Conservation (phyloP, 1,140 invertebrate genomes). For the Drosophila leontia region DNA sequence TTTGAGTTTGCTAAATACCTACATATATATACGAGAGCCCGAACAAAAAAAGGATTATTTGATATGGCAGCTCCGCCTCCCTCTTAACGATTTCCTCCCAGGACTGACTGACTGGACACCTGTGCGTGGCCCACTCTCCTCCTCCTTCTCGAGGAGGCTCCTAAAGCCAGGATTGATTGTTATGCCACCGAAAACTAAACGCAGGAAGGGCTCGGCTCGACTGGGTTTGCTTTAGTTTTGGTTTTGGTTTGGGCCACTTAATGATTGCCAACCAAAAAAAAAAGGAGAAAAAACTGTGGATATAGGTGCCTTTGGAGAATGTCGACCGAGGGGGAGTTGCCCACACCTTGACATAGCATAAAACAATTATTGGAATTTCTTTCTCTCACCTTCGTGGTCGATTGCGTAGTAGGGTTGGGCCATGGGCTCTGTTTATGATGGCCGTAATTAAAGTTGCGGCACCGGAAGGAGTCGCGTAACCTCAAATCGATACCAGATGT, state of each 20-base stretch:
- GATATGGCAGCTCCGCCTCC: conserved; percentile 43
- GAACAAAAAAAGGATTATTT: conserved; percentile 75
- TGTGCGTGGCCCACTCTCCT: conserved; percentile 11
- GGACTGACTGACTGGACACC: conserved; percentile 29
- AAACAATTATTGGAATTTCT: conserved; percentile 58
- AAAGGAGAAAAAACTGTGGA: not conserved
- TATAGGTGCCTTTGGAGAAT: conserved; percentile 20
- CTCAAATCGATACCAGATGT: conserved; percentile 38
- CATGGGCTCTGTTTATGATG: conserved; percentile 36
- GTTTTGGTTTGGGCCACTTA: conserved; percentile 49
- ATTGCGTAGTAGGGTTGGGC: conserved; percentile 15
- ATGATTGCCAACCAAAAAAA: conserved; percentile 54
- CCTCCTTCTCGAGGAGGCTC: conserved; percentile 2
- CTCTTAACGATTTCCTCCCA: conserved; percentile 57
- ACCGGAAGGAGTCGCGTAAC: conserved; percentile 17
- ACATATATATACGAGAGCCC: conserved; percentile 6
- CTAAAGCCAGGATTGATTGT: conserved; percentile 75
- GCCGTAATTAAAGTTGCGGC: conserved; percentile 47
- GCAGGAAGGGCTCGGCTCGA: conserved; percentile 23
- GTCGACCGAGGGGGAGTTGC: conserved; percentile 21
- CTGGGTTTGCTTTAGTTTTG: conserved; percentile 28
- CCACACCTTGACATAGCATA: conserved; percentile 56
- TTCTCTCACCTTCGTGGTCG: conserved; percentile 20
- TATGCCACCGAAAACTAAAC: conserved; percentile 48
- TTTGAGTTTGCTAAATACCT: conserved; percentile 68